phyloP scores from a whole-genome alignment of 2,888 invertebrate species.

The Podotricha telesiphe region DNA sequence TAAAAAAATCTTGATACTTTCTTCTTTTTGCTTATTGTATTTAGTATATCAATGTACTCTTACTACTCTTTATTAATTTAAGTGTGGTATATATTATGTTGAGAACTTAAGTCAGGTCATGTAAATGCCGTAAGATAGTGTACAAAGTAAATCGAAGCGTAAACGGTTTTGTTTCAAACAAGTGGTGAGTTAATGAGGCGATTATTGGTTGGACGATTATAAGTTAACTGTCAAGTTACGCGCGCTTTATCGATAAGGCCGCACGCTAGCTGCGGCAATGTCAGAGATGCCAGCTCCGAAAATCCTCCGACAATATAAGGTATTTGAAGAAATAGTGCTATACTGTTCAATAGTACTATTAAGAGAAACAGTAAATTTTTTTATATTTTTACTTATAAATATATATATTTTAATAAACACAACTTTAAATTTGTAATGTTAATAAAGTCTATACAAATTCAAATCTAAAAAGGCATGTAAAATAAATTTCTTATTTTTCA shows the following conservation, averaged over 20 bases:
- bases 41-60: too few relatives aligned
- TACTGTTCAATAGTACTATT: background rate
- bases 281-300: constrained; percentile 33
- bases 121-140: background rate
- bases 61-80: too few relatives aligned
- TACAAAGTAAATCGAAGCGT: background rate
- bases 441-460: too few relatives aligned
- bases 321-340: background rate
- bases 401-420: background rate
- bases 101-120: too few relatives aligned
- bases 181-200: constrained; percentile 44
- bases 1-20: too few relatives aligned
- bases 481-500: too few relatives aligned
- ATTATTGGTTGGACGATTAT: constrained; percentile 47
- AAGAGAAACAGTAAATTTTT: background rate
- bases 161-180: constrained; percentile 39
- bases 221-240: constrained; percentile 46
- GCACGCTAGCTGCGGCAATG: constrained; percentile 45
- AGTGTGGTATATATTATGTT: too few relatives aligned
- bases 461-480: too few relatives aligned
- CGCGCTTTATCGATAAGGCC: constrained; percentile 52
- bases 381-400: background rate
- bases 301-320: constrained; percentile 19
- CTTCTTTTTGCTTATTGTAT: too few relatives aligned
- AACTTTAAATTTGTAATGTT: too few relatives aligned